Base-by-base conservation (phyloP, 2,113 vertebrate genomes). In the Gadus macrocephalus region DNA sequence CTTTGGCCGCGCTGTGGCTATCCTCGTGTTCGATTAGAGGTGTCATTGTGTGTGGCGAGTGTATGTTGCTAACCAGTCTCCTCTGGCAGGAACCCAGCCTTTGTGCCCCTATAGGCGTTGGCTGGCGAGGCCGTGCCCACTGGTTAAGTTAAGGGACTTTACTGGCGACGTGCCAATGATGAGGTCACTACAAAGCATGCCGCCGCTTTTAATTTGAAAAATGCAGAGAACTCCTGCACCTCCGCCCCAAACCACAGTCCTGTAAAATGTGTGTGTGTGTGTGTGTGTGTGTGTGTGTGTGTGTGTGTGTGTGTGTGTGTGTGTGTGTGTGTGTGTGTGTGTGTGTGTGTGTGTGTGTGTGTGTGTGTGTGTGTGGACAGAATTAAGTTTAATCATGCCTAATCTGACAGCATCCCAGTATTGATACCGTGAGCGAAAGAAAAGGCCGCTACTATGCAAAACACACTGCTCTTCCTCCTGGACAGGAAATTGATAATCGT, bases 181-280 rank as follows among this genome's bases (percentile, higher is more conserved):
- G 94, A 98, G 86, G 88, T 97, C 94, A 96, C 81, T 71, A 70
- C 75, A 80, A 81, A 90, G 91, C 90, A 92, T 91, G 90, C 90
- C 82, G 68, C 74, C 69, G 74, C 72, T 72, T 89, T 79, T 93
- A 93, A 93, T 91, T 93, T 88, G 91, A 93, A 95, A 93, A 92
- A 91, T 74, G 89, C 94, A 92, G 88, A 80, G 35, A 27, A 14
- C 73, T 56, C 15, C 73, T 56, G 62, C 76, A 67, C 38, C 63
- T 83, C 72, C 84, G 60, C 19, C 59, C 66, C 60, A 68, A 64
- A 60, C 55, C 53, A n/a, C 53, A 74, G 49, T 67, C 69, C 22
- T 69, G 58, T 12, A 77, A 58, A 74, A 56, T 72, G n/a, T n/a
- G n/a, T n/a, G n/a, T n/a, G n/a, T n/a, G n/a, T n/a, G n/a, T n/a